phyloP scores from a whole-genome alignment of 2,797 vertebrate genomes.

The Prunella strophiata region DNA sequence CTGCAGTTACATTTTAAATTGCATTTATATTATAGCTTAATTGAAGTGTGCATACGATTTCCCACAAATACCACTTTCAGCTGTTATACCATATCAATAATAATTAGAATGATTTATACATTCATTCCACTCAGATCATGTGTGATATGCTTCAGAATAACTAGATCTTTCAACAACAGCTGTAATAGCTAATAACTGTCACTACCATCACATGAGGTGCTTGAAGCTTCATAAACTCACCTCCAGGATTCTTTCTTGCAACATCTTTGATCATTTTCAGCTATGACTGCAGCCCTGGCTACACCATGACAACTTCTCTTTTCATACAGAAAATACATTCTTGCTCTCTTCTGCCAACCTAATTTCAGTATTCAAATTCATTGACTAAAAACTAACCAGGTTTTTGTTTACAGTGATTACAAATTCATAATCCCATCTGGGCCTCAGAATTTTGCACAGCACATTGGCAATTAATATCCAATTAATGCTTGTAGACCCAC shows the following conservation, averaged over 20 bases:
- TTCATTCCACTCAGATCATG: constrained; percentile 9
- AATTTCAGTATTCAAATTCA: background rate
- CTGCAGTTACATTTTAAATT: constrained; percentile 53
- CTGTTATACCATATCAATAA: constrained; percentile 28
- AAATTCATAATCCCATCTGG: background rate
- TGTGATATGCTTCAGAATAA: background rate
- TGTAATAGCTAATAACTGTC: background rate
- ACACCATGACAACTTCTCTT: background rate
- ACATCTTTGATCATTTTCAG: background rate
- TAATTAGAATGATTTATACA: constrained; percentile 16
- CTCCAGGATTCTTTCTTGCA: background rate
- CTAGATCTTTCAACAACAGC: background rate
- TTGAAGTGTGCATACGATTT: constrained; percentile 43
- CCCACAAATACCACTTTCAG: constrained; percentile 28
- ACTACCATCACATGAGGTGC: background rate
- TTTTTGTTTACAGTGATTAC: background rate
- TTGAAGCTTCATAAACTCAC: background rate
- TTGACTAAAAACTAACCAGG: background rate
- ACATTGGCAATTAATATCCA: background rate
- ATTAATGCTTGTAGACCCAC: background rate
- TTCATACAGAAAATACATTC: background rate
- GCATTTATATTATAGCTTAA: constrained; percentile 55
- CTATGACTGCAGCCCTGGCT: background rate
- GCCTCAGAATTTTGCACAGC: background rate
- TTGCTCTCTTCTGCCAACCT: background rate